These are phyloP conservation scores for Eublepharis macularius DNA, from an alignment of 2,113 vertebrate species.

Conservation along the genomic window DNA sequence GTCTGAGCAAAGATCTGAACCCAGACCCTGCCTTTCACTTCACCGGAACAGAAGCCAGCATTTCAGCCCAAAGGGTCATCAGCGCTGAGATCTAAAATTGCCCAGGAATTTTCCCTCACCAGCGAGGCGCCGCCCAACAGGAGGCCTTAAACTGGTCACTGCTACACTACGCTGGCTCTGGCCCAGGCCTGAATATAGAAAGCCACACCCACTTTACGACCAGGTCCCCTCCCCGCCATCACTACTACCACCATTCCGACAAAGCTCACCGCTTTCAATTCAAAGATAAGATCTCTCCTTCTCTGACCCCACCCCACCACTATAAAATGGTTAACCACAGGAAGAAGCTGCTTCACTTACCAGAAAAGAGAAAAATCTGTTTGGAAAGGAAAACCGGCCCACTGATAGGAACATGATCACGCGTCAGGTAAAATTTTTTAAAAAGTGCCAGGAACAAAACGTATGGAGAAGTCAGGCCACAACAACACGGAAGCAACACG, in stretches of 20 bases:
- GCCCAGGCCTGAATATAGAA: conserved; percentile 4
- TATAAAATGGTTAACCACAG: too few species aligned
- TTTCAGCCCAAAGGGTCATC: too few species aligned
- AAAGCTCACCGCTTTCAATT: too few species aligned
- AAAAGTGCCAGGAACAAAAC: not conserved
- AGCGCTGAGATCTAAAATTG: too few species aligned
- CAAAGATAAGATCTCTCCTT: too few species aligned
- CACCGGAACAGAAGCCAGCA: too few species aligned
- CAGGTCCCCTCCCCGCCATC: not conserved
- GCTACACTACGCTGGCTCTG: not conserved
- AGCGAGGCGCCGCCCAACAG: not conserved
- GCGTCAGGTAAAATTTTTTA: not conserved
- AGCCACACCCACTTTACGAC: not conserved
- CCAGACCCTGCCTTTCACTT: too few species aligned
- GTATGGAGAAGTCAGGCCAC: too few species aligned
- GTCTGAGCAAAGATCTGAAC: not conserved
- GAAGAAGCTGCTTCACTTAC: too few species aligned
- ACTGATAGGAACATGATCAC: not conserved
- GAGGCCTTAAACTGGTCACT: conserved; percentile 9
- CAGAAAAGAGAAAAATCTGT: not conserved
- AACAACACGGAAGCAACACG: too few species aligned
- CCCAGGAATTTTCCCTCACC: not conserved
- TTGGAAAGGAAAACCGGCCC: not conserved
- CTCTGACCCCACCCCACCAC: too few species aligned
- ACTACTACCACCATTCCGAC: too few species aligned